Base-by-base conservation (phyloP, 2,113 vertebrate species). In the Elephantulus edwardii region DNA sequence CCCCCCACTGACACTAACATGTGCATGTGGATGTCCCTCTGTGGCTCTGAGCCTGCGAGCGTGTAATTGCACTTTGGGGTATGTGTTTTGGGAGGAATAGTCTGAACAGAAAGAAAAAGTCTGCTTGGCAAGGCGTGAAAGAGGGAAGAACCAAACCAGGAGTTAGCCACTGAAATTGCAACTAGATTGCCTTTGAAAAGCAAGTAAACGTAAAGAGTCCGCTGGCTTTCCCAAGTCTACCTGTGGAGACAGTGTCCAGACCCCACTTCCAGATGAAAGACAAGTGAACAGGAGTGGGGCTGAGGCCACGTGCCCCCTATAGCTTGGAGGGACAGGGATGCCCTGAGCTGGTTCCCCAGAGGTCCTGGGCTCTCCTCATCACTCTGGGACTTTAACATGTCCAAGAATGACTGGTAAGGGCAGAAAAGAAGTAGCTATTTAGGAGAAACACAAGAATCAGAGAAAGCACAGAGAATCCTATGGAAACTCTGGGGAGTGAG, bases 401-500 rank as follows among this genome's bases (percentile, higher is more conserved):
- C 30, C 17, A 17, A 62, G 72, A 62, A 8, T 33, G 17, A 33
- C 7, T 0, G 1, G 1, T 5, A 33, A 70, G 48, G 56, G 40
- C 76, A 8, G 66, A 58, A 90, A 44, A 83, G n/a, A 79, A 89
- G 86, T 44, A 88, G 83, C 86, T 70, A 33, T 38, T 72, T 66
- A 50, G 93, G 48, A n/a, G n/a, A 86, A 42, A 46, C n/a, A 24
- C 11, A 38, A 79, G 64, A 52, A 68, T 28, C 16, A 33, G 35
- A 90, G 58, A 60, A 5, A 58, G 2, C 19, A 78, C 94, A 94
- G 96, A 92, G 76, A 88, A 82, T 95, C 90, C 35, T 42, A 95
- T 85, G 81, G 88, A 91, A 91, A 96, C 46, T 60, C 87, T 60
- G 80, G 94, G 95, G 97, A 96, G 89, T 60, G 92, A 95, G 91